phyloP scores from a whole-genome alignment of 2,888 invertebrate species.

The Mythimna impura region DNA sequence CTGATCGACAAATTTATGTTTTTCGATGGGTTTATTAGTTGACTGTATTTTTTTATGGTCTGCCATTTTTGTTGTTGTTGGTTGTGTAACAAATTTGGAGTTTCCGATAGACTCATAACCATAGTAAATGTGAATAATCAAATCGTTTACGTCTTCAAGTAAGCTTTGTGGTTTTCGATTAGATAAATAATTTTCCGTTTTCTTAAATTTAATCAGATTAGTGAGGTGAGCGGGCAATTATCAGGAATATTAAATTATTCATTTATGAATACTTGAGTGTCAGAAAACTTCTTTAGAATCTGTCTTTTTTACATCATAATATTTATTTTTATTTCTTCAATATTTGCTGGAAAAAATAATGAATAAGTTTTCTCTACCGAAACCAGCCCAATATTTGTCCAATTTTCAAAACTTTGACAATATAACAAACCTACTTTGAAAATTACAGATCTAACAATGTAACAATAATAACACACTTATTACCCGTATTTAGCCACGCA shows the following conservation, averaged over 20 bases:
- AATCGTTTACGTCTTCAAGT: too few species aligned
- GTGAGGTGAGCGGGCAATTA: too few species aligned
- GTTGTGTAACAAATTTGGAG: background rate
- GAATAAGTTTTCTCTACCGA: background rate
- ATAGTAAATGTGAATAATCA: background rate
- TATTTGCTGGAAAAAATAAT: too few species aligned
- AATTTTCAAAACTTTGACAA: background rate
- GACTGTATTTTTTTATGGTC: slow-evolving; percentile 5
- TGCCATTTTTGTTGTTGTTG: background rate
- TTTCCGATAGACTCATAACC: too few species aligned
- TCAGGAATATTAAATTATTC: too few species aligned
- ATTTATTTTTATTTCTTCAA: too few species aligned
- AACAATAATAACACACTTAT: slow-evolving; percentile 21
- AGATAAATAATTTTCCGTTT: too few species aligned
- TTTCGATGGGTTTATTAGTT: slow-evolving; percentile 49
- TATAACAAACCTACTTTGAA: background rate
- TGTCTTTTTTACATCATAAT: background rate
- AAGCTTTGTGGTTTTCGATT: background rate
- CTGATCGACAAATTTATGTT: slow-evolving; percentile 45
- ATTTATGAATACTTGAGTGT: background rate
- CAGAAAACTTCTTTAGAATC: background rate
- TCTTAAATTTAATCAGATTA: too few species aligned
- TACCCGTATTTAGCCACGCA: background rate
- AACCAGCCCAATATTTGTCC: background rate
- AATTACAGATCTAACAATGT: background rate